Evolutionary conservation across 2,113 vertebrate genomes (phyloP), one percentile per base, ranked within the genome.

Genomic region (Platysternon megacephalum): DNA sequence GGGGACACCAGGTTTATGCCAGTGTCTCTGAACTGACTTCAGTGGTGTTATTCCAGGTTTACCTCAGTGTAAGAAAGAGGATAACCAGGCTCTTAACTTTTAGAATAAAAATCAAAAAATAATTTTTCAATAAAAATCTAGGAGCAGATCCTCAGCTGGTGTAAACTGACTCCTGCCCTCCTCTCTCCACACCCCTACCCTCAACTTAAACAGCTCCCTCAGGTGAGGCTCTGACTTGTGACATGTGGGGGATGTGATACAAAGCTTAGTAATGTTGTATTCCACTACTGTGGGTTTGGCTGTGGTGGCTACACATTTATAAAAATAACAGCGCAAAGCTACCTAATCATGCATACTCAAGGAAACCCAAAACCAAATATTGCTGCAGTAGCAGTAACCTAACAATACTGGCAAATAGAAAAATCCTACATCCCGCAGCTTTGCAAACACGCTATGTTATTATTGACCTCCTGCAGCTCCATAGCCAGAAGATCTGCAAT

Each of bases 401-500:
- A 88, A 14, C 3, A n/a, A 48, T 68, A 32, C 48, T 86, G 81
- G 72, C 52, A 90, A 82, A 26, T 39, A 82, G 79, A 22, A 82
- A 35, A 39, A 86, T 2, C 39, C 79, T 68, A 86, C 28, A 52
- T 19, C 42, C 88, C 68, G n/a, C 68, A 91, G 89, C 85, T 51
- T 46, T 90, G 21, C 51, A 56, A 93, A 2, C 12, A 19, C 42
- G 2, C 4, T 0, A 0, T 0, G 3, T 0, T 3, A 51, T 35
- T 53, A 13, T n/a, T 49, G 44, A 16, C 21, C 87, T 81, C 24
- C 9, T 16, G 39, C 83, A 79, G 29, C 52, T 48, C 83, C 1
- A 12, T 28, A 83, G 52, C 42, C 86, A 39, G 44, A 86, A 52
- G 28, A 35, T 61, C 39, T 0, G 0, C 0, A 2, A 12, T 22